These are phyloP conservation scores for Cephus pygmeus DNA, from an alignment of 2,888 invertebrate genomes.

Conservation along the genomic window DNA sequence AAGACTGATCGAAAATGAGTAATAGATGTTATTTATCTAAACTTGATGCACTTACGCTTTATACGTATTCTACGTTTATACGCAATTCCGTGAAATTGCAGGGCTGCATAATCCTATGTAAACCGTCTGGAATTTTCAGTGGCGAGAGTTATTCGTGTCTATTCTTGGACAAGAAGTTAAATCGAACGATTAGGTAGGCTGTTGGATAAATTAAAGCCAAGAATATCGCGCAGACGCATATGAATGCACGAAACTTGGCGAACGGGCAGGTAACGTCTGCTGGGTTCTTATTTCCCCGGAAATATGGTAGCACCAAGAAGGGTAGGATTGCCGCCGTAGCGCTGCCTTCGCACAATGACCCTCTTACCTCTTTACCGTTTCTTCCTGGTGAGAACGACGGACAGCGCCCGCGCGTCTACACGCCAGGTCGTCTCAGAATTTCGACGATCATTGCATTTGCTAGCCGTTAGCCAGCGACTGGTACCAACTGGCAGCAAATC, in stretches of 20 bases:
- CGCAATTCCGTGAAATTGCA: background rate
- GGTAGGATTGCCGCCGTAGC: background rate
- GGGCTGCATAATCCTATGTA: background rate
- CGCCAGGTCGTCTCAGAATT: slow-evolving; percentile 45
- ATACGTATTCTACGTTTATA: background rate
- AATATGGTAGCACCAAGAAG: slow-evolving; percentile 1
- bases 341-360: slow-evolving; percentile 34
- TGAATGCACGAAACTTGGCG: background rate
- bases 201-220: background rate
- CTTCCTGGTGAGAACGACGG: slow-evolving; percentile 53
- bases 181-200: background rate
- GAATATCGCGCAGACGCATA: background rate
- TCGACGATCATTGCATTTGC: slow-evolving; percentile 57
- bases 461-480: slow-evolving; percentile 44
- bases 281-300: background rate
- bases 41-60: background rate
- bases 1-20: background rate
- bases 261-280: background rate
- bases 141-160: background rate
- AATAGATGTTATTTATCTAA: background rate
- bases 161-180: background rate
- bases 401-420: slow-evolving; percentile 45
- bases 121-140: background rate
- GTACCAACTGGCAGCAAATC: background rate
- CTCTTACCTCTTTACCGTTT: slow-evolving; percentile 48